phyloP scores from a whole-genome alignment of 2,797 vertebrate genomes.

The Cirrhinus molitorella region DNA sequence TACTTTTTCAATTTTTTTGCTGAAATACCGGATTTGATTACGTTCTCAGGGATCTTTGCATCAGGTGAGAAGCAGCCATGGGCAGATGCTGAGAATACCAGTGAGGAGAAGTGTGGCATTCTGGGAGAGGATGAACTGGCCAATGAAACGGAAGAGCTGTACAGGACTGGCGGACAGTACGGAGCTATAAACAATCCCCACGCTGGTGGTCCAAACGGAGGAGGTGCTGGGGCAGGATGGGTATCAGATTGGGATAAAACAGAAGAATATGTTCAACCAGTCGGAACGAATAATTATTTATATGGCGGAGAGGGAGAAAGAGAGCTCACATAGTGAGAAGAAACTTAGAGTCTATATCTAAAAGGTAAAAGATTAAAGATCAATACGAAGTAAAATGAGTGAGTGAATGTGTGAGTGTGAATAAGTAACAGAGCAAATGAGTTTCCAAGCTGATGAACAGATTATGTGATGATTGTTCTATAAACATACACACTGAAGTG shows the following conservation, averaged over 20 bases:
- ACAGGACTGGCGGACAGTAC: conserved; percentile 64
- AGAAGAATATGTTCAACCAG: conserved; percentile 80
- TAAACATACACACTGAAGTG: conserved; percentile 17
- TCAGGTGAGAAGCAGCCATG: conserved; percentile 90
- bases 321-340: conserved; percentile 69
- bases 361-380: conserved; percentile 8
- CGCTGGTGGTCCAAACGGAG: conserved; percentile 59
- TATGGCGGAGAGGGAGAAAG: conserved; percentile 69
- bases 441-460: conserved; percentile 12
- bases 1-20: background rate
- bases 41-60: conserved; percentile 79
- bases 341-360: conserved; percentile 1
- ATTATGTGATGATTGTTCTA: conserved; percentile 50
- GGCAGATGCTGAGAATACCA: conserved; percentile 87
- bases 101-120: conserved; percentile 83
- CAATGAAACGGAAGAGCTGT: conserved; percentile 70
- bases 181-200: conserved; percentile 73
- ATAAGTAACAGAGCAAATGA: background rate
- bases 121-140: conserved; percentile 69
- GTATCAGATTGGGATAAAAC: conserved; percentile 81
- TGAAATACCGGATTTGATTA: background rate
- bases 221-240: conserved; percentile 69
- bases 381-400: conserved; percentile 23
- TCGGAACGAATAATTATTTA: conserved; percentile 76
- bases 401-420: conserved; percentile 27